phyloP scores from a whole-genome alignment of 2,888 invertebrate genomes.

The Philonicus albiceps region DNA sequence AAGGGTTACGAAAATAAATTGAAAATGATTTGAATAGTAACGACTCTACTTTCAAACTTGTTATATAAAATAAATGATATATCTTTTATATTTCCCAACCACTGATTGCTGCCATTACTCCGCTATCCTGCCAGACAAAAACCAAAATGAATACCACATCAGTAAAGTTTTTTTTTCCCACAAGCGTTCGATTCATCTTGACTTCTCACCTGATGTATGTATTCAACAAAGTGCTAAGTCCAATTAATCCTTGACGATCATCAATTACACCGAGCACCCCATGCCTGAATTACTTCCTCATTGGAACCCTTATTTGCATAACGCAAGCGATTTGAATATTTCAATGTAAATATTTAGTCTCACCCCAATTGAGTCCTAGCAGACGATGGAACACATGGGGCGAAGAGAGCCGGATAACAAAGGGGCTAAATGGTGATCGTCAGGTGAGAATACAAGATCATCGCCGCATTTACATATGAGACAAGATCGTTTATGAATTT shows the following conservation, averaged over 20 bases:
- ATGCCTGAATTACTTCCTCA: neutral
- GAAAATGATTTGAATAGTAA: neutral
- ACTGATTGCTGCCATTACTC: slow-evolving; percentile 16
- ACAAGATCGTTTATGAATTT: slow-evolving; percentile 44
- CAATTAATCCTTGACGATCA: slow-evolving; percentile 38
- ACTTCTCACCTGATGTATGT: slow-evolving; percentile 29
- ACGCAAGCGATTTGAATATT: slow-evolving; percentile 34
- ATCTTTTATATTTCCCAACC: neutral
- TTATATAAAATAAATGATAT: neutral
- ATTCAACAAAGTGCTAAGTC: slow-evolving; percentile 23
- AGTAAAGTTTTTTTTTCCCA: neutral
- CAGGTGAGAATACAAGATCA: slow-evolving; percentile 40
- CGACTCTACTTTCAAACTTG: neutral
- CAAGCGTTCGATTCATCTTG: slow-evolving; percentile 12
- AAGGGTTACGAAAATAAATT: neutral
- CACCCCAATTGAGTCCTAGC: slow-evolving; percentile 22
- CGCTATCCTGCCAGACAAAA: neutral
- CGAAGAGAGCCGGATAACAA: slow-evolving; percentile 3
- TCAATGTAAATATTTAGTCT: slow-evolving; percentile 39
- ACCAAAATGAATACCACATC: neutral
- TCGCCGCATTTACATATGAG: slow-evolving; percentile 36
- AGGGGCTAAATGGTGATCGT: slow-evolving; percentile 36
- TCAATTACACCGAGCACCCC: slow-evolving; percentile 30
- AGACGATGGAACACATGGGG: neutral
- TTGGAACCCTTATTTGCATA: slow-evolving; percentile 22